Evolutionary conservation across 2,797 vertebrate genomes (phyloP).

Genomic region (Halcyon smyrnensis): DNA sequence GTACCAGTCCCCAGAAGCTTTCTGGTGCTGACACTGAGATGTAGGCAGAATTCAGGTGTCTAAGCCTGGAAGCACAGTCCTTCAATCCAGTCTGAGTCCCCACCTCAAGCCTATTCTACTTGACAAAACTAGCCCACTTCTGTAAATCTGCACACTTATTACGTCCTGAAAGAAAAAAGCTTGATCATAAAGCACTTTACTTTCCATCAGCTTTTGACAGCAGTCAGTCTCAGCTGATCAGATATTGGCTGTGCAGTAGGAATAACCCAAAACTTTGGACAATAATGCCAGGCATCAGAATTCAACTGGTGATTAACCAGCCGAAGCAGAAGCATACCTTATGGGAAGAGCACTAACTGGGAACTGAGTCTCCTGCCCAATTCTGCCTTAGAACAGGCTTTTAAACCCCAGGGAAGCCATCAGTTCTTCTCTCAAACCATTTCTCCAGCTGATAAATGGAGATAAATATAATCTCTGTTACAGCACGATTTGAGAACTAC

Average conservation of each 20-base stretch:
- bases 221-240: neutral
- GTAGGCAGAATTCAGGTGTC: too few species aligned
- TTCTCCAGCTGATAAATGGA: neutral
- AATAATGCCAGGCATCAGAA: neutral
- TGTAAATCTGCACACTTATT: neutral
- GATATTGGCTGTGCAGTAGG: neutral
- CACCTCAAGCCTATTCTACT: neutral
- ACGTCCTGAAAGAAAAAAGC: neutral
- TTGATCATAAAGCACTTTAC: neutral
- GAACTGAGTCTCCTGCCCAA: neutral
- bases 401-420: neutral
- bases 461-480: neutral
- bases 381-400: neutral
- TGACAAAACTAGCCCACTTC: neutral
- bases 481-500: neutral
- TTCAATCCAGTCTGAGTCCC: neutral
- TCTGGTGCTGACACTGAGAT: too few species aligned
- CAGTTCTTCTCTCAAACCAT: neutral
- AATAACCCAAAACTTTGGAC: neutral
- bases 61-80: too few species aligned
- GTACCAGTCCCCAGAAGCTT: too few species aligned
- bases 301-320: neutral
- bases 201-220: neutral
- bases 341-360: neutral
- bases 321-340: rapidly evolving